Conservation (phyloP, 2,797 vertebrate genomes). For the Potorous gilbertii region DNA sequence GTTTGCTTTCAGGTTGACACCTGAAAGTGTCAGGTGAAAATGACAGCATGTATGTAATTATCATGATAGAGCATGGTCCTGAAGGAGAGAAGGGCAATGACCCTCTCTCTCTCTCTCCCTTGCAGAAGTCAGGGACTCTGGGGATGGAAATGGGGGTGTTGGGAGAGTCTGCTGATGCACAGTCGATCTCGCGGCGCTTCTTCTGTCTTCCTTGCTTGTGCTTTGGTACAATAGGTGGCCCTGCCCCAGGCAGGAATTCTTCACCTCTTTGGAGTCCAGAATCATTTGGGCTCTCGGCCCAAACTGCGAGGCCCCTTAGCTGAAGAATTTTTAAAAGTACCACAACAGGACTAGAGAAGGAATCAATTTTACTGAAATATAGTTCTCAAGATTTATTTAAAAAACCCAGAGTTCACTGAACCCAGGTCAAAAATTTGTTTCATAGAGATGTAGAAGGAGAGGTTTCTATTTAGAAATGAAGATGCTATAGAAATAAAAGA, state of each 20-base stretch:
- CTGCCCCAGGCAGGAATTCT: not conserved
- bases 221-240: not conserved
- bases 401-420: not conserved
- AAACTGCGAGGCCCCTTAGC: not conserved
- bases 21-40: not conserved
- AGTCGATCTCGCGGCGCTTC: not conserved
- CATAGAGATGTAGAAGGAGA: not conserved
- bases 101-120: not conserved
- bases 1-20: conserved; percentile 11
- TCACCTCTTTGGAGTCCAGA: not conserved
- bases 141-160: not conserved
- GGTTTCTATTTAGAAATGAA: not conserved
- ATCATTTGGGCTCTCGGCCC: not conserved
- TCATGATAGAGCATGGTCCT: not conserved
- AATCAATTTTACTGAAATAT: not conserved
- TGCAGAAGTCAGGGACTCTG: not conserved
- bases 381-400: not conserved
- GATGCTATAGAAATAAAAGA: not conserved
- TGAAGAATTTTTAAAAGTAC: not conserved
- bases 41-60: not conserved
- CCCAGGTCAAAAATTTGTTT: not conserved
- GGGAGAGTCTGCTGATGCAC: not conserved
- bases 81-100: not conserved
- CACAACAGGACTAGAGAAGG: not conserved
- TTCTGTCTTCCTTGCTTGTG: not conserved